Evolutionary conservation across 2,113 vertebrate genomes (phyloP).

Genomic region (Gnathonemus echidnorhynchus): DNA sequence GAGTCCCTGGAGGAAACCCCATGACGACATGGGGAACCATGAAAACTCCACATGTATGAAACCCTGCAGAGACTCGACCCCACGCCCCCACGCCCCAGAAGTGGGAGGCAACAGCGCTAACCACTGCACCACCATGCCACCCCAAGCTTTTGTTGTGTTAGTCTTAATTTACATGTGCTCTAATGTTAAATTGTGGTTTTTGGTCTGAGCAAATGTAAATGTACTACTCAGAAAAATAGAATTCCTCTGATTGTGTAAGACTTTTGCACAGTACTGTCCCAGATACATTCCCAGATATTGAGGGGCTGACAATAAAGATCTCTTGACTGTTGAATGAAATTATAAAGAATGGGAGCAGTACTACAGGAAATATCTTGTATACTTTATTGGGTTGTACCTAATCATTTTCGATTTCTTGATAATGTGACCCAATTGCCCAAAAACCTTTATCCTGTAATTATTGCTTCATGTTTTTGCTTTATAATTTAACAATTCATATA

Average conservation of each 20-base stretch:
- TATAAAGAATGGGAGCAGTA: background rate
- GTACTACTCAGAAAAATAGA: background rate
- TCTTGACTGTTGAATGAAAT: background rate
- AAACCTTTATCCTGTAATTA: background rate
- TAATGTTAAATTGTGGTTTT: background rate
- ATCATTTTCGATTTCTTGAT: background rate
- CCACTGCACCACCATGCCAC: background rate
- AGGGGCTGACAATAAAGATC: background rate
- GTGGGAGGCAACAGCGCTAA: background rate
- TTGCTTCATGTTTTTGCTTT: background rate
- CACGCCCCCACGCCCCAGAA: background rate
- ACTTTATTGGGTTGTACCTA: background rate
- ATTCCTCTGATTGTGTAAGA: background rate
- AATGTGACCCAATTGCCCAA: background rate
- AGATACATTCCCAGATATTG: background rate
- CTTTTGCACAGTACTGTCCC: background rate
- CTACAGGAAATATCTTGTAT: background rate
- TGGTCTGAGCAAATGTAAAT: background rate
- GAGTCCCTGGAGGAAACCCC: background rate
- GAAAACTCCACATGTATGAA: background rate
- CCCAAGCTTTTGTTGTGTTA: background rate
- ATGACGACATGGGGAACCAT: background rate
- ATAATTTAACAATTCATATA: background rate
- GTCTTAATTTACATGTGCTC: background rate
- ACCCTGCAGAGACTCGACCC: background rate